Evolutionary conservation across 2,113 vertebrate species (phyloP).

Genomic region (Pan troglodytes): DNA sequence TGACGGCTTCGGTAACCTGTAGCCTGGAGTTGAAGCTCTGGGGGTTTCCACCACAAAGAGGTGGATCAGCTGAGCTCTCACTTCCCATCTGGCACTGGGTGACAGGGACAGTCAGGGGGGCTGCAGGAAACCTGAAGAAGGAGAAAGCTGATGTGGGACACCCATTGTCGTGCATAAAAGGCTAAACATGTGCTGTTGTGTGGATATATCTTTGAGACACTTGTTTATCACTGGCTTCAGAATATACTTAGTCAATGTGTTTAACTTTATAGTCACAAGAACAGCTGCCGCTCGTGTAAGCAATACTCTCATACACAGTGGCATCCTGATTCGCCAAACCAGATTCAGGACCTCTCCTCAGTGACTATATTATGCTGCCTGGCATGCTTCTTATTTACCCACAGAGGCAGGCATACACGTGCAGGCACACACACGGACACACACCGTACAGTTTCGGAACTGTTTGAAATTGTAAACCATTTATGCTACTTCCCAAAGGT

Average conservation of each 20-base stretch:
- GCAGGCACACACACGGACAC: conserved; percentile 35
- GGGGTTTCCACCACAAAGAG: conserved; percentile 97
- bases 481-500: not conserved
- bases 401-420: conserved; percentile 28
- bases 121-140: conserved; percentile 89
- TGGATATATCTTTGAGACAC: conserved; percentile 84
- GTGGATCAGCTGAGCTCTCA: conserved; percentile 96
- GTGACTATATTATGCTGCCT: conserved; percentile 51
- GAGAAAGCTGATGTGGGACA: conserved; percentile 86
- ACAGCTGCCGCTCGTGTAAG: conserved; percentile 87
- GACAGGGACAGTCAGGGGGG: conserved; percentile 90
- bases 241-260: conserved; percentile 83
- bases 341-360: conserved; percentile 47
- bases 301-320: conserved; percentile 75
- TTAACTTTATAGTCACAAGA: conserved; percentile 81
- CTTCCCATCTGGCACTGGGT: conserved; percentile 98
- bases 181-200: conserved; percentile 86
- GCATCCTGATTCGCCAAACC: conserved; percentile 74
- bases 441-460: not conserved
- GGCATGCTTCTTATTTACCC: conserved; percentile 39
- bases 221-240: conserved; percentile 86
- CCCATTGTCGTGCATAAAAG: conserved; percentile 88
- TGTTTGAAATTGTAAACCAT: conserved; percentile 60
- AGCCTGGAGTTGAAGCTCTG: conserved; percentile 91
- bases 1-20: conserved; percentile 92